Evolutionary conservation across 2,113 vertebrate species (phyloP).

Genomic region (Hirundichthys speculiger): DNA sequence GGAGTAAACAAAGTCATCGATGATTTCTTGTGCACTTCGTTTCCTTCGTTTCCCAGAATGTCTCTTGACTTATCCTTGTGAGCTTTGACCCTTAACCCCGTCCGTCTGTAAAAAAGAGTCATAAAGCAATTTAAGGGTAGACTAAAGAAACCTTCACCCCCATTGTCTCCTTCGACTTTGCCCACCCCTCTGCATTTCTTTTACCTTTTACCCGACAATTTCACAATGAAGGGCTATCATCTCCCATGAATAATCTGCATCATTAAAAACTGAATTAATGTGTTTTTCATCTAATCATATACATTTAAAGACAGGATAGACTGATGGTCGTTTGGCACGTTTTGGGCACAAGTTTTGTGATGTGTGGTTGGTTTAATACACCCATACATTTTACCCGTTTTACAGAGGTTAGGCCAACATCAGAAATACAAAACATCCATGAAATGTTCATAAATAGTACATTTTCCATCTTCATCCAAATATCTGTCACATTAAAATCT

Average conservation of each 20-base stretch:
- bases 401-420: background rate
- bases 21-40: slow-evolving; percentile 6
- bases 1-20: slow-evolving; percentile 1
- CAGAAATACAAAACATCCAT: background rate
- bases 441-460: background rate
- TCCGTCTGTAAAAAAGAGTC: slow-evolving; percentile 41
- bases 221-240: background rate
- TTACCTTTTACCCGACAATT: slow-evolving; percentile 7
- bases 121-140: slow-evolving; percentile 65
- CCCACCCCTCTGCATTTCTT: background rate
- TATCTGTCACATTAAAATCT: too few relatives aligned
- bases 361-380: too few relatives aligned
- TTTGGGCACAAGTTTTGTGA: background rate
- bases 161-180: slow-evolving; percentile 41
- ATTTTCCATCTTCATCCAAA: too few relatives aligned
- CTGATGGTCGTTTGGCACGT: background rate
- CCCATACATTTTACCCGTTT: too few relatives aligned
- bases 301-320: background rate
- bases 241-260: background rate
- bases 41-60: slow-evolving; percentile 19
- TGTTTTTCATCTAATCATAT: background rate
- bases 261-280: background rate
- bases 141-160: slow-evolving; percentile 45
- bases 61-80: slow-evolving; percentile 26
- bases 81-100: slow-evolving; percentile 62